Percentiles rank a stretch among this genome's conserved stretches.
These are phyloP conservation scores for Semibalanus balanoides DNA, from an alignment of 1,140 invertebrate genomes.

Conservation along the genomic window DNA sequence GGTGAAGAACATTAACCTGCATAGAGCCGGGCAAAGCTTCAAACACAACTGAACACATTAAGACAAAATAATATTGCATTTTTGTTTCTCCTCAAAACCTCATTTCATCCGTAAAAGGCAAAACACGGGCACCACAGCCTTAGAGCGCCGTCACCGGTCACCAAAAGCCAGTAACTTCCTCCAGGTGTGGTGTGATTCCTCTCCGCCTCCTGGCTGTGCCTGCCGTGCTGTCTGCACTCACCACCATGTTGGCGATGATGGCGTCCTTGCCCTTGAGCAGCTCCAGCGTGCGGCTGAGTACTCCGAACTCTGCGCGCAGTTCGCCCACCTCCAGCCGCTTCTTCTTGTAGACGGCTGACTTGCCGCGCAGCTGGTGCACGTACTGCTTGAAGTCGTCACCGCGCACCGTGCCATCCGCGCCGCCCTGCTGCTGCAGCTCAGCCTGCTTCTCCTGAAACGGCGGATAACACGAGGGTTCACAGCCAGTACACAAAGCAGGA, in stretches of 20 bases:
- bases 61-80: no score
- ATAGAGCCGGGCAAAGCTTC: not conserved
- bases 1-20: no score
- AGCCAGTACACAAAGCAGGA: no score
- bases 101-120: no score
- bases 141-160: no score
- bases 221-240: no score
- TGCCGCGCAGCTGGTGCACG: constrained; percentile 56
- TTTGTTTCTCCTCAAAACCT: no score
- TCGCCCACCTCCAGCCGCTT: constrained; percentile 54
- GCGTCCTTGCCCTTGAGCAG: constrained; percentile 39
- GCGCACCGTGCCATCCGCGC: constrained; percentile 43
- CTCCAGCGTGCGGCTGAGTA: constrained; percentile 45
- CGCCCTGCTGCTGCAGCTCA: constrained; percentile 34
- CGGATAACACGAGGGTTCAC: no score
- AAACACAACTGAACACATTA: not conserved
- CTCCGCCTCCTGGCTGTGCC: no score
- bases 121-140: no score
- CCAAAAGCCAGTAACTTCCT: no score
- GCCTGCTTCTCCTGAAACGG: constrained; percentile 32
- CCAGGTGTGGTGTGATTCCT: no score
- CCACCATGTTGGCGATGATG: constrained; percentile 13
- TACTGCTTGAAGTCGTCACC: constrained; percentile 74
- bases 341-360: constrained; percentile 63
- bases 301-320: constrained; percentile 50